Conservation (phyloP, 2,888 invertebrate genomes). For the Mantis religiosa region DNA sequence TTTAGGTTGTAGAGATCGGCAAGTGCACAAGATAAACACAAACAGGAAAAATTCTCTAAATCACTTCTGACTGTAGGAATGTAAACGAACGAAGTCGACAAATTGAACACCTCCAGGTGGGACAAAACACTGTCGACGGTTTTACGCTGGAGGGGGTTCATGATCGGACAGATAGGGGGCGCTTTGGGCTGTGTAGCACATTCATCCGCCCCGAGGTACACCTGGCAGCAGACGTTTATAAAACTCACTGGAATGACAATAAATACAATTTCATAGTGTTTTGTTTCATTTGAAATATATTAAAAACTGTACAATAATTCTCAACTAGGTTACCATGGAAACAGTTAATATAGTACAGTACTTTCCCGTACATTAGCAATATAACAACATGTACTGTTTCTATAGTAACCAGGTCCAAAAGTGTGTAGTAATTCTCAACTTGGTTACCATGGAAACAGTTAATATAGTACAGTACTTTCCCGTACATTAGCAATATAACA, state of each 20-base stretch:
- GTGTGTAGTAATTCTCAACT: neutral
- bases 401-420: neutral
- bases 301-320: no score
- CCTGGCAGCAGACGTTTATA: neutral
- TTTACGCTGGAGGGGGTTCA: neutral
- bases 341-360: no score
- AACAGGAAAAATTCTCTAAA: no score
- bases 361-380: no score
- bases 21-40: no score
- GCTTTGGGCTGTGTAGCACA: neutral
- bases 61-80: no score
- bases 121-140: neutral
- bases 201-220: neutral
- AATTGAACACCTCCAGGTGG: neutral
- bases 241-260: neutral
- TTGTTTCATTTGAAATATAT: no score
- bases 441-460: neutral
- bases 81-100: neutral
- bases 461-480: neutral
- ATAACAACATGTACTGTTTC: no score
- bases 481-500: no score
- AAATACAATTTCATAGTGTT: neutral
- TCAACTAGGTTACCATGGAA: no score
- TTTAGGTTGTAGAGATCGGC: no score
- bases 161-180: neutral